Evolutionary conservation across 2,113 vertebrate species (phyloP).

Genomic region (Tapirus terrestris): DNA sequence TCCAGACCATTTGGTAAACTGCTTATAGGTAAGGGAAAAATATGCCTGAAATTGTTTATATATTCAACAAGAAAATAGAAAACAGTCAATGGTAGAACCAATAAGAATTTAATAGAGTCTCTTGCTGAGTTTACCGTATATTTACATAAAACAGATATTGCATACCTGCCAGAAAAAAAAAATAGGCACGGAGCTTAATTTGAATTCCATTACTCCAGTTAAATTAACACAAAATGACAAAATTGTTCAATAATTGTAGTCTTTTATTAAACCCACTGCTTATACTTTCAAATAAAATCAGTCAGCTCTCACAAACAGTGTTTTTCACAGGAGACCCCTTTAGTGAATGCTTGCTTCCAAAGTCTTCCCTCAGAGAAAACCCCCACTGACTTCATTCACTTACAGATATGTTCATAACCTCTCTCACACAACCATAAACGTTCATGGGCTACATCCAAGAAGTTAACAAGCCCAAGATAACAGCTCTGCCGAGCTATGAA

Average conservation of each 20-base stretch:
- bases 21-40: neutral
- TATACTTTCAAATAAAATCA: slow-evolving; percentile 77
- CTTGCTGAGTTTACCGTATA: slow-evolving; percentile 71
- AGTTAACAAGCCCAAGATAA: slow-evolving; percentile 60
- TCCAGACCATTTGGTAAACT: neutral
- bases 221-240: slow-evolving; percentile 81
- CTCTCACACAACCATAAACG: slow-evolving; percentile 58
- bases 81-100: slow-evolving; percentile 66
- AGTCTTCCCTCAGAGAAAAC: slow-evolving; percentile 31
- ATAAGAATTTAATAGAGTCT: slow-evolving; percentile 74
- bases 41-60: slow-evolving; percentile 53
- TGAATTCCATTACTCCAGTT: slow-evolving; percentile 78
- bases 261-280: slow-evolving; percentile 74
- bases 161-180: slow-evolving; percentile 67
- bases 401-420: slow-evolving; percentile 69
- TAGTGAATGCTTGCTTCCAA: slow-evolving; percentile 1
- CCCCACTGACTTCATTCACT: slow-evolving; percentile 37
- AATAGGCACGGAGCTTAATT: slow-evolving; percentile 70
- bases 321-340: slow-evolving; percentile 49
- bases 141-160: slow-evolving; percentile 78
- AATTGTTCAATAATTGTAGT: slow-evolving; percentile 74
- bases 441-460: slow-evolving; percentile 52
- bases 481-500: slow-evolving; percentile 30
- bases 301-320: slow-evolving; percentile 48
- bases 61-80: slow-evolving; percentile 65